Evolutionary conservation across 2,888 invertebrate species (phyloP).

Genomic region (Orthosia gracilis): DNA sequence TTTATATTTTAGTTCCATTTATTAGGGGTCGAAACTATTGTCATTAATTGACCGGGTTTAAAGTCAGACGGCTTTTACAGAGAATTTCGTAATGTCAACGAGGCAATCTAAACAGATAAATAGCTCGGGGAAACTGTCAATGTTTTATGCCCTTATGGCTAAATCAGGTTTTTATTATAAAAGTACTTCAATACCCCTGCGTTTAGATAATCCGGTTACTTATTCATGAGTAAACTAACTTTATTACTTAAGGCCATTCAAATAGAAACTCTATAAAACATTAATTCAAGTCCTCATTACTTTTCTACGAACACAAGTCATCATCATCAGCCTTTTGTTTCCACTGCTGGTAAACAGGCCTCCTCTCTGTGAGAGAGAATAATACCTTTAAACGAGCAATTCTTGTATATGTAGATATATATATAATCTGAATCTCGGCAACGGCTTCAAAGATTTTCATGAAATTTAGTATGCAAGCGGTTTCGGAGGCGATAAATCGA

Average conservation of each 20-base stretch:
- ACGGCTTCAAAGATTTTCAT: no score
- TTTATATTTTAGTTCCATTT: background rate
- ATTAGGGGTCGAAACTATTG: background rate
- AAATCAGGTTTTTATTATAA: background rate
- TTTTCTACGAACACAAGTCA: conserved; percentile 7
- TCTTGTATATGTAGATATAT: no score
- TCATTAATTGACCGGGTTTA: background rate
- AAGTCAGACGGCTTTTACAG: background rate
- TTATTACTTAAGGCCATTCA: conserved; percentile 3
- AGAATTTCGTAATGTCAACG: background rate
- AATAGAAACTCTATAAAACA: conserved; percentile 10
- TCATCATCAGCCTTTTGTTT: no score
- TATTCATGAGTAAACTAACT: conserved; percentile 13
- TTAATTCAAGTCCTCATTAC: background rate
- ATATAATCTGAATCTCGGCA: no score
- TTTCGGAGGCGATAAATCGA: no score
- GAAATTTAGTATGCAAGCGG: no score
- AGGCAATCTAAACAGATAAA: background rate
- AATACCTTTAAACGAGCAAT: no score
- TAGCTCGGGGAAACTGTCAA: background rate
- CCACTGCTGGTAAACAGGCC: no score
- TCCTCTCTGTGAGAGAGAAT: no score
- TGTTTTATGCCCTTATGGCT: background rate
- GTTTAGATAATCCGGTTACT: background rate
- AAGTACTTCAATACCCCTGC: background rate